These are phyloP conservation scores for Nothocercus julius DNA, from an alignment of 2,113 vertebrate genomes.

Conservation along the genomic window DNA sequence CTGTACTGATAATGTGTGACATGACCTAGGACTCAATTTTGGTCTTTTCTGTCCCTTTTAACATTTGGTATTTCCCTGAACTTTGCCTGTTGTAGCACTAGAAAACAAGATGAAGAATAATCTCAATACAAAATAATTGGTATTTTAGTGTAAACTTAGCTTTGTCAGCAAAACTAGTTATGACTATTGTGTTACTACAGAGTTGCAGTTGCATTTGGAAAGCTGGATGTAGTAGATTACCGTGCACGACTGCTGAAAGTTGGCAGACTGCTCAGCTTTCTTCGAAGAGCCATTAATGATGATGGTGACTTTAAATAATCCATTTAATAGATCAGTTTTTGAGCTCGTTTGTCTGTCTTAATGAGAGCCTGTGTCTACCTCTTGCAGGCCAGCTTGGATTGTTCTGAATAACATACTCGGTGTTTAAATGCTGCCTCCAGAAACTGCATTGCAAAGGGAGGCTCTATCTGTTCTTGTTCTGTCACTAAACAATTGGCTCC, in stretches of 20 bases:
- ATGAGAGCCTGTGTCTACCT: neutral
- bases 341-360: constrained; percentile 3
- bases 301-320: neutral
- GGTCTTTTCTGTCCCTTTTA: neutral
- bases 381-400: neutral
- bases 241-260: neutral
- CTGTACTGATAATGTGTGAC: neutral
- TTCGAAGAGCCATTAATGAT: neutral
- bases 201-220: constrained; percentile 33
- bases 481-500: neutral
- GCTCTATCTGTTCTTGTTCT: neutral
- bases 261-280: neutral
- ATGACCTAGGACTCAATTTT: neutral
- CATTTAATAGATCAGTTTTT: neutral
- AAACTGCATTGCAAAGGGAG: neutral
- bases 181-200: constrained; percentile 24
- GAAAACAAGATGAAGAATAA: neutral
- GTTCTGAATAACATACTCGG: neutral
- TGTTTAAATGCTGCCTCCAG: neutral
- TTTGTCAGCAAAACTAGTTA: constrained; percentile 23
- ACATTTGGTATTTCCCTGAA: neutral
- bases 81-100: neutral
- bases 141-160: neutral
- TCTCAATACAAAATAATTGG: neutral
- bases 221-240: neutral